These are phyloP conservation scores for Epicauta chinensis DNA, from an alignment of 1,140 invertebrate genomes.

Conservation along the genomic window DNA sequence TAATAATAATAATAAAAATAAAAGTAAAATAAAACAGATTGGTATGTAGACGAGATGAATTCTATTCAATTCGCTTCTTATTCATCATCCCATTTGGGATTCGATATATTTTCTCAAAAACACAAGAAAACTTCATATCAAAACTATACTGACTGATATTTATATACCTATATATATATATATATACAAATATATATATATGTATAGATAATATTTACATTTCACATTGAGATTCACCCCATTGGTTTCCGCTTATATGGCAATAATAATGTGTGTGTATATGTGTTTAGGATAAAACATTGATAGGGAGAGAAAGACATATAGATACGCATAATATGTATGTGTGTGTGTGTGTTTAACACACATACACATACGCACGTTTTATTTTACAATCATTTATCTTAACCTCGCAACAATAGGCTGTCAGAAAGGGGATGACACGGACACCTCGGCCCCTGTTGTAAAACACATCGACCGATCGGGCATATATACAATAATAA, in stretches of 20 bases:
- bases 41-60: no score
- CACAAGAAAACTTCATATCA: no score
- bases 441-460: conserved; percentile 32
- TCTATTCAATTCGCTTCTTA: no score
- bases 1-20: no score
- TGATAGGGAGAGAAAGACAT: conserved; percentile 18
- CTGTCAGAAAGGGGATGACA: conserved; percentile 37
- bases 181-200: no score
- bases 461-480: conserved; percentile 12
- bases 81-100: no score
- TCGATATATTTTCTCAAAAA: no score
- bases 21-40: no score
- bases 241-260: conserved; percentile 34
- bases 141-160: not conserved
- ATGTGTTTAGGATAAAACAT: conserved; percentile 1
- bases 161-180: not conserved
- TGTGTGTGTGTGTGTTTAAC: not conserved
- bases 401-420: conserved; percentile 38
- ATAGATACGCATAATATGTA: no score
- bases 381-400: conserved; percentile 42
- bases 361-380: conserved; percentile 11
- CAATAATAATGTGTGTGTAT: conserved; percentile 31
- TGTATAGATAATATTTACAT: conserved; percentile 17
- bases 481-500: not conserved
- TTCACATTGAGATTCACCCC: conserved; percentile 30